Evolutionary conservation across 2,797 vertebrate species (phyloP).

Genomic region (Trematomus bernacchii): DNA sequence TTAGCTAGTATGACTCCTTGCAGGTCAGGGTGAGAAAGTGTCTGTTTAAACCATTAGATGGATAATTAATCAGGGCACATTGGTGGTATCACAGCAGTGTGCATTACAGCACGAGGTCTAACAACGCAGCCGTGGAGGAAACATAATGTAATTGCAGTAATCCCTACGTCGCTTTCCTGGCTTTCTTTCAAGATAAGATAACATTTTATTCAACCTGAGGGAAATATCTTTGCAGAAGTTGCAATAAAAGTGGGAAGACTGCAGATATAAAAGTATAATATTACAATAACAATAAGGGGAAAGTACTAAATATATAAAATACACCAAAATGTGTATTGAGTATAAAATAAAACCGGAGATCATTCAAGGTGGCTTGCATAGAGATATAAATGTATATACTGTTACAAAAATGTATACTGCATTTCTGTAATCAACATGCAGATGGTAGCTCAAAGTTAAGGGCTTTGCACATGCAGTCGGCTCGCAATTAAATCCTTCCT

Average conservation of each 20-base stretch:
- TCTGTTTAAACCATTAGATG: slow-evolving; percentile 52
- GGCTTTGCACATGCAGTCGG: slow-evolving; percentile 6
- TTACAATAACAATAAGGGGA: not conserved
- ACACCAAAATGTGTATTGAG: not conserved
- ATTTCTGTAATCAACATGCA: slow-evolving; percentile 24
- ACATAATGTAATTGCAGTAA: slow-evolving; percentile 13
- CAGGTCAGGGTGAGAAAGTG: slow-evolving; percentile 49
- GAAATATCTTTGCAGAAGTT: not conserved
- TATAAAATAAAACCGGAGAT: not conserved
- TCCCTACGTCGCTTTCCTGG: slow-evolving; percentile 10
- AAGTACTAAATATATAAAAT: not conserved
- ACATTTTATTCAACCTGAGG: not conserved
- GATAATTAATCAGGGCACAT: slow-evolving; percentile 60
- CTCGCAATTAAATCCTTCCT: slow-evolving; percentile 39
- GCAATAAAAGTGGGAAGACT: not conserved
- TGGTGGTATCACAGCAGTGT: slow-evolving; percentile 16
- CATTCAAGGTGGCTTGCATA: not conserved
- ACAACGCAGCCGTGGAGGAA: not conserved
- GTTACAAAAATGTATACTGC: not conserved
- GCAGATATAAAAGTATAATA: not conserved
- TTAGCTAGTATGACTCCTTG: slow-evolving; percentile 19
- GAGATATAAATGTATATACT: not conserved
- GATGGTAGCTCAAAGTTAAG: not conserved
- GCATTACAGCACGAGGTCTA: slow-evolving; percentile 19
- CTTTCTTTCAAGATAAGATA: not conserved